Percentiles rank a stretch among this genome's conserved stretches.
phyloP scores from a whole-genome alignment of 2,888 invertebrate genomes.

The Himalopsyche anomala region DNA sequence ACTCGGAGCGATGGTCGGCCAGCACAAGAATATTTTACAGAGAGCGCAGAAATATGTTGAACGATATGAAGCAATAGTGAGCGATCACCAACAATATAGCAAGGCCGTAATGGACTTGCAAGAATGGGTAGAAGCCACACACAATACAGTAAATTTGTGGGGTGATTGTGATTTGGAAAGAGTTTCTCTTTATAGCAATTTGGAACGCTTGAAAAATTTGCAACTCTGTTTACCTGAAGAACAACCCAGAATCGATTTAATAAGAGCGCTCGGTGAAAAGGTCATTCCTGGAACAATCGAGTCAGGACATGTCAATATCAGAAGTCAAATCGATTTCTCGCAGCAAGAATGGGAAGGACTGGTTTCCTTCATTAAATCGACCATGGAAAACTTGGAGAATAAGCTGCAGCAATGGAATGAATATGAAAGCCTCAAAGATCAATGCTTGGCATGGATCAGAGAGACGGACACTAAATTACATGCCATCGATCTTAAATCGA shows the following conservation, averaged over 20 bases:
- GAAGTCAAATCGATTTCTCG: conserved; percentile 90
- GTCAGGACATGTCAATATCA: conserved; percentile 89
- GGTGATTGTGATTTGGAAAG: conserved; percentile 90
- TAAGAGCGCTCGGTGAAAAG: conserved; percentile 90
- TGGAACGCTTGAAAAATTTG: conserved; percentile 89
- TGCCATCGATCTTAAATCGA: conserved; percentile 90
- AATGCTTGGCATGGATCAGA: conserved; percentile 90
- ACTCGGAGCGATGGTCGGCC: conserved; percentile 82
- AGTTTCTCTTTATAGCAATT: conserved; percentile 89
- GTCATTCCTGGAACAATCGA: conserved; percentile 92
- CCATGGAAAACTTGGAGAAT: conserved; percentile 87
- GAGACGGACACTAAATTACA: conserved; percentile 92
- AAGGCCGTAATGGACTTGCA: conserved; percentile 91
- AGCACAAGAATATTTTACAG: conserved; percentile 83
- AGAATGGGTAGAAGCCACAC: conserved; percentile 91
- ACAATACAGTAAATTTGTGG: conserved; percentile 88
- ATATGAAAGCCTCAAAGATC: conserved; percentile 91
- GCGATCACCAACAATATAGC: conserved; percentile 91
- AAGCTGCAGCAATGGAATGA: conserved; percentile 95
- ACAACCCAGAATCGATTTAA: conserved; percentile 87
- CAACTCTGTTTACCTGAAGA: conserved; percentile 90
- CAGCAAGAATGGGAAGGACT: conserved; percentile 94
- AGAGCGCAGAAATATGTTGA: conserved; percentile 87
- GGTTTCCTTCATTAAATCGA: conserved; percentile 84
- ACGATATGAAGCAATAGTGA: conserved; percentile 91